Percentiles rank a stretch among this genome's conserved stretches.
phyloP scores from a whole-genome alignment of 2,113 vertebrate species.

The Ammodramus savannarum region DNA sequence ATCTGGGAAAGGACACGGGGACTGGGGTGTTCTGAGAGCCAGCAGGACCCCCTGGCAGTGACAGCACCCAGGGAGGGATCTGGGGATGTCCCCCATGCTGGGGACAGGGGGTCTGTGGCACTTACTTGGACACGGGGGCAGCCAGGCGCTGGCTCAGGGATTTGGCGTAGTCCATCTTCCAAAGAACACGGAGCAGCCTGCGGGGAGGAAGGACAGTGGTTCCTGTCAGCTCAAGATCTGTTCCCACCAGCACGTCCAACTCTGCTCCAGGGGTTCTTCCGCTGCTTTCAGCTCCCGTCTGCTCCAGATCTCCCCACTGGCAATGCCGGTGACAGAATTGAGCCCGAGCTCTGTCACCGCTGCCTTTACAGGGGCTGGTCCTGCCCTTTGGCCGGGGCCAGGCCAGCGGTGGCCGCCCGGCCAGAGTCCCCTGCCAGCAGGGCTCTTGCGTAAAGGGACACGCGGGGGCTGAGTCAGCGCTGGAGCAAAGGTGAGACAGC shows the following conservation, averaged over 20 bases:
- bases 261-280: rapidly evolving
- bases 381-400: slow-evolving; percentile 13
- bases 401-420: rapidly evolving
- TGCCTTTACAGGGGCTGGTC: not conserved
- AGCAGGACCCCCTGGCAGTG: rapidly evolving
- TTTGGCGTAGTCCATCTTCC: slow-evolving; percentile 42
- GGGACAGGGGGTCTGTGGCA: rapidly evolving
- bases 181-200: not conserved
- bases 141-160: slow-evolving; percentile 48
- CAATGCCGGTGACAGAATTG: not conserved
- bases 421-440: not conserved
- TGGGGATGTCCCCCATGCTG: rapidly evolving
- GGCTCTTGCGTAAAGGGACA: not conserved
- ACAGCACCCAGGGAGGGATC: not conserved
- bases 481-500: slow-evolving; percentile 7
- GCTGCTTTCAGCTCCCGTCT: not conserved
- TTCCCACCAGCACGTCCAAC: not conserved
- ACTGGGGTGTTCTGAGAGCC: not conserved
- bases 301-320: not conserved
- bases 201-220: rapidly evolving
- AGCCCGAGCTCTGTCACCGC: not conserved
- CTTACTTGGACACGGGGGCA: slow-evolving; percentile 39
- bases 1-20: slow-evolving; percentile 54
- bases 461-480: not conserved
- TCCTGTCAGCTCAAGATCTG: not conserved